Conservation (phyloP, 2,797 vertebrate genomes). For the Phylloscopus collybita region DNA sequence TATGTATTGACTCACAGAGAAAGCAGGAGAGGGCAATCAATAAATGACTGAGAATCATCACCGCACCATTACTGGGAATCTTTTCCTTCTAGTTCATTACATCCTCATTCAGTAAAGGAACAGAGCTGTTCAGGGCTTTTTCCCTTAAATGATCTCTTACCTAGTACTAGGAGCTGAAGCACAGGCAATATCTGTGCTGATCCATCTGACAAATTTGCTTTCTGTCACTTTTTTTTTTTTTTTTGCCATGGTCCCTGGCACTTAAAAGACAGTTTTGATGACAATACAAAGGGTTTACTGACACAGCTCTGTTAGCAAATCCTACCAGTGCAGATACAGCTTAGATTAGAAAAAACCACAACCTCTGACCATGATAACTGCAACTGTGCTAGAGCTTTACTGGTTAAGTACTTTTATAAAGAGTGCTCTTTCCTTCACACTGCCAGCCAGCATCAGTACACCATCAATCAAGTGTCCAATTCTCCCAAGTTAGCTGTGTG, state of each 20-base stretch:
- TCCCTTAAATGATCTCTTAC: background rate
- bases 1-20: background rate
- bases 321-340: background rate
- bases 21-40: background rate
- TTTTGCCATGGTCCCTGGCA: background rate
- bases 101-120: background rate
- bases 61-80: background rate
- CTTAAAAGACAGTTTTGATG: background rate
- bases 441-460: background rate
- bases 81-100: background rate
- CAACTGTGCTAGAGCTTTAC: background rate
- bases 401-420: background rate
- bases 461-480: background rate
- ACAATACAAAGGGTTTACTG: slow-evolving; percentile 5
- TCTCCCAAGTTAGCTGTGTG: background rate
- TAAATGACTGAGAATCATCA: background rate
- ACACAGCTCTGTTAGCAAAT: slow-evolving; percentile 11
- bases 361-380: background rate
- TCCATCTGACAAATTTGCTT: background rate
- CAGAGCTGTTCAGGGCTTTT: background rate
- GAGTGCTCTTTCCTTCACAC: background rate
- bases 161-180: background rate
- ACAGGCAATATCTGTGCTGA: background rate
- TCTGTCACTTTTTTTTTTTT: background rate
- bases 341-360: background rate